Evolutionary conservation across 2,888 invertebrate species (phyloP), one percentile per base, ranked within the genome.

Genomic region (Philereme vetulata): DNA sequence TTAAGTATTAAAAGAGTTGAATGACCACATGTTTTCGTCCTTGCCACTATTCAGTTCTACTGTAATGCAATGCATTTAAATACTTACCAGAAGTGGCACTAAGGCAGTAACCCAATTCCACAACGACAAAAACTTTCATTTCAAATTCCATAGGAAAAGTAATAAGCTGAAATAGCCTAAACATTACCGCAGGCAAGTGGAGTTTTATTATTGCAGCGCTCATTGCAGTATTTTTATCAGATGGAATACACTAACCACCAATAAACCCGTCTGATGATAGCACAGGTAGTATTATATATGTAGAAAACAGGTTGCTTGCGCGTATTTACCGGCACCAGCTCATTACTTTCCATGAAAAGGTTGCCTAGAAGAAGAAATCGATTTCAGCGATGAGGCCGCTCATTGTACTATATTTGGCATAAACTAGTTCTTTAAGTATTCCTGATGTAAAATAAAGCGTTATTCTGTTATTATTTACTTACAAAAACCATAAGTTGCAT

Each of bases 191-290:
- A 67, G 53, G 45, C 40, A 11, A 54, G 35, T 36, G 43, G 44
- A 21, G 21, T 21, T 62, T 55, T 48, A 52, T 58, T 62, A 54
- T 42, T 46, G 45, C 49, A 11, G 38, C 45, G 38, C 46, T 51
- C 53, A 55, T 38, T 58, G 62, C 62, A 58, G 62, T 58, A 49
- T 44, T 58, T 62, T 62, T 55, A 62, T 62, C 58, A 55, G 58
- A 58, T 62, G 38, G 43, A 58, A 58, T 36, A 35, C 35, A 43
- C 42, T 8, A 46, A 21, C 21, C 32, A 48, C 48, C 10, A 36
- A 52, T 32, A 10, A 56, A 48, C 45, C 34, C 35, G n/a, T 50
- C 56, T 35, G 60, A 53, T 52, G 33, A 21, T 51, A 58, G 49
- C 21, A 32, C 21, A 10, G 32, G 5, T 21, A 40, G 40, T 11